phyloP scores from a whole-genome alignment of 2,113 vertebrate genomes.

The Trochalopteron elliotii region DNA sequence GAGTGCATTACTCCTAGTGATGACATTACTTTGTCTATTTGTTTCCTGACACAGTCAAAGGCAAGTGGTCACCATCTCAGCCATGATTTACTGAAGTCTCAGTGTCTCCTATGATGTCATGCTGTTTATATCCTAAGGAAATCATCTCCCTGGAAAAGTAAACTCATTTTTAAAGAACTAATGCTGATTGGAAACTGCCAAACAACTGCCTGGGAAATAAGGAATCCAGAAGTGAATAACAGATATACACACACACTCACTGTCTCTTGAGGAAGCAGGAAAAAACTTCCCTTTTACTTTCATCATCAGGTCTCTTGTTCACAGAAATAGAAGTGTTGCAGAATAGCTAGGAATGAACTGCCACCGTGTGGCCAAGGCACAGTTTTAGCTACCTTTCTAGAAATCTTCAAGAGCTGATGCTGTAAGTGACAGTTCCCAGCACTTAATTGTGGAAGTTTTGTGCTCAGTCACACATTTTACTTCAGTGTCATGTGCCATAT shows the following conservation, averaged over 20 bases:
- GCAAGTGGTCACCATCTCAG: not conserved
- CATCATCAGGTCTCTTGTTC: not conserved
- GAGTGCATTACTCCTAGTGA: not conserved
- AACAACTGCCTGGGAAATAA: not conserved
- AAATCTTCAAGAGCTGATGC: not conserved
- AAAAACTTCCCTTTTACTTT: not conserved
- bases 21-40: not conserved
- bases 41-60: not conserved
- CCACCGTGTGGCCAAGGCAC: conserved; percentile 65
- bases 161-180: not conserved
- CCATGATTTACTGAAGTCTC: not conserved
- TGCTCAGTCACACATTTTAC: not conserved
- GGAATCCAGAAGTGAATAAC: not conserved
- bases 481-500: rapidly evolving
- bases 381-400: not conserved
- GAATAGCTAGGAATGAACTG: conserved; percentile 60
- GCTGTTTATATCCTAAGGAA: not conserved
- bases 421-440: not conserved
- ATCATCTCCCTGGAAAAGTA: not conserved
- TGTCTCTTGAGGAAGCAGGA: not conserved
- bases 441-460: not conserved
- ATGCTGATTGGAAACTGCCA: not conserved
- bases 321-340: not conserved
- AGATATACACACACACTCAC: not conserved
- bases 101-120: not conserved